Evolutionary conservation across 2,113 vertebrate species (phyloP).

Genomic region (Dinomys branickii): DNA sequence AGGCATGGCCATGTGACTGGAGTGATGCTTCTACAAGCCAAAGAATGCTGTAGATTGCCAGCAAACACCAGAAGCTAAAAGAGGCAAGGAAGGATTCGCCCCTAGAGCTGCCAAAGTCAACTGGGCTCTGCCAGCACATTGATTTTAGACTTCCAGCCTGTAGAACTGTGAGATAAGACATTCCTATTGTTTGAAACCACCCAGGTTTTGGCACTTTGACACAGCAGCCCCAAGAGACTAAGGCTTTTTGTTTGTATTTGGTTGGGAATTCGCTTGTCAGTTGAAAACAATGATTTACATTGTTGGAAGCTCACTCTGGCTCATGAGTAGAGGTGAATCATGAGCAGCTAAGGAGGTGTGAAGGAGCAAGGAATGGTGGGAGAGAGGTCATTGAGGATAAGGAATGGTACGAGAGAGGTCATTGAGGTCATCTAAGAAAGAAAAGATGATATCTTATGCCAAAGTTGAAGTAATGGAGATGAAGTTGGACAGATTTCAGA

Average conservation of each 20-base stretch:
- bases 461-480: not conserved
- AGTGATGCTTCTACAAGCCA: not conserved
- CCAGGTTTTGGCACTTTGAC: not conserved
- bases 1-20: not conserved
- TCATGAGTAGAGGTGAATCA: not conserved
- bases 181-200: not conserved
- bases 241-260: not conserved
- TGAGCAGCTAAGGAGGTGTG: not conserved
- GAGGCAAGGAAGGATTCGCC: not conserved
- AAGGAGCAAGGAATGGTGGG: not conserved
- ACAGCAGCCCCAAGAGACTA: not conserved
- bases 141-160: conserved; percentile 22
- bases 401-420: not conserved
- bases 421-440: not conserved
- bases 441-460: not conserved
- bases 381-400: not conserved
- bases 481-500: not conserved
- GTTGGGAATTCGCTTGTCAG: not conserved
- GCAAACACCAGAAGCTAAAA: not conserved
- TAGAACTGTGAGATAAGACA: not conserved
- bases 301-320: conserved; percentile 18
- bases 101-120: not conserved
- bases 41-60: not conserved
- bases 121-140: not conserved
- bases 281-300: conserved; percentile 50